Percentiles rank a stretch among this genome's conserved stretches.
These are phyloP conservation scores for Tenrec ecaudatus DNA, from an alignment of 2,113 vertebrate genomes.

Conservation along the genomic window DNA sequence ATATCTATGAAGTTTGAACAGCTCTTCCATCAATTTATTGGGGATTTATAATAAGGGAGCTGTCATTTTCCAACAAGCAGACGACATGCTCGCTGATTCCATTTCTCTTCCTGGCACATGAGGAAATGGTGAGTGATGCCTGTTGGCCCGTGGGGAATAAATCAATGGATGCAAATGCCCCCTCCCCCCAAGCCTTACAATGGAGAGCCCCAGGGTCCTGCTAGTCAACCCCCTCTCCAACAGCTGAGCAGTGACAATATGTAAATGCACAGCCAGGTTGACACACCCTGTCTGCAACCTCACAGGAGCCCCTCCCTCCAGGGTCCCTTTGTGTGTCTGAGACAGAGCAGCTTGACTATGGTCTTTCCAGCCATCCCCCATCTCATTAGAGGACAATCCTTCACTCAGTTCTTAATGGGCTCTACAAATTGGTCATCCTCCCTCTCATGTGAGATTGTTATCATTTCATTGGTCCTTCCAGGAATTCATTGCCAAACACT, in stretches of 20 bases:
- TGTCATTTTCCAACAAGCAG: constrained; percentile 67
- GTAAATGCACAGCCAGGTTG: constrained; percentile 57
- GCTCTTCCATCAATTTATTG: constrained; percentile 55
- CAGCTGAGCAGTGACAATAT: constrained; percentile 68
- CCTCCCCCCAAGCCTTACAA: not conserved
- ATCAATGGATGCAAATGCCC: constrained; percentile 49
- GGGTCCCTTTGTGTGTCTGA: constrained; percentile 49
- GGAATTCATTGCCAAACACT: constrained; percentile 62
- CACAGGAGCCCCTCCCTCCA: constrained; percentile 25
- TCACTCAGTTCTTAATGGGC: constrained; percentile 69
- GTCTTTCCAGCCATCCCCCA: constrained; percentile 52
- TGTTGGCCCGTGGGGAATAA: not conserved
- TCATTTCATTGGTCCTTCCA: constrained; percentile 69
- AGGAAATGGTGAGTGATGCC: constrained; percentile 55
- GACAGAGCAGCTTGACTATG: constrained; percentile 54
- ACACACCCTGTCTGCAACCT: not conserved
- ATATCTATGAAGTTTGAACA: constrained; percentile 62
- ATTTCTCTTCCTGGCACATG: constrained; percentile 64
- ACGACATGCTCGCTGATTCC: constrained; percentile 67
- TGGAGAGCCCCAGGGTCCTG: constrained; percentile 37
- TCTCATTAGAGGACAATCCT: constrained; percentile 73
- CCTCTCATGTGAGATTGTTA: constrained; percentile 63
- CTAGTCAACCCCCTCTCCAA: constrained; percentile 45
- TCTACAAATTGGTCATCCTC: constrained; percentile 67
- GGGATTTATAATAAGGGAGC: constrained; percentile 59